Base-by-base conservation (phyloP, 2,797 vertebrate genomes). In the Sebastes glaucus region DNA sequence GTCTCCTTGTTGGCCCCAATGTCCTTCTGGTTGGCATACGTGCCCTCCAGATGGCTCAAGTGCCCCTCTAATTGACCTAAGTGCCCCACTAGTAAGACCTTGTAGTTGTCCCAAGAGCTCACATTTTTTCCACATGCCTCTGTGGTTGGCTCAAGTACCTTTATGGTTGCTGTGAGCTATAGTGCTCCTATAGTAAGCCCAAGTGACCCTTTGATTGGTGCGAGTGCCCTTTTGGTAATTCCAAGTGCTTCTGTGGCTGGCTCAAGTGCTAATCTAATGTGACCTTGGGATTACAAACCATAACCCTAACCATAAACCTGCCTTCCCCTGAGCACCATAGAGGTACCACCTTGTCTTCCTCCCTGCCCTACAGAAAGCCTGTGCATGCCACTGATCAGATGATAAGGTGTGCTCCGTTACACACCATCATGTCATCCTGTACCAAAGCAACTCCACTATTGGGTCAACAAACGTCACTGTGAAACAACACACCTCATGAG, bases 401-500 rank as follows among this genome's bases (percentile, higher is more conserved):
- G 63, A 79, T 57, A 42, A 23, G 25, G 55, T 64, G 60, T 9
- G 9, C 16, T 67, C 57, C 25, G 18, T 28, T 65, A 42, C 52
- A 27, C 14, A 35, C 11, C 27, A 57, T 77, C 49, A 23, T 55
- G 33, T 78, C 57, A 55, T 53, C 71, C 7, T 56, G 60, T 38
- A 46, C 27, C 56, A 23, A 64, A 63, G 57, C n/a, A 61, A 22
- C 35, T 57, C 59, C 16, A 35, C 23, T 57, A 16, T 55, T 64
- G n/a, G 27, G 33, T 65, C 75, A 74, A 71, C 71, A 78, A 52
- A 84, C 6, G 6, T 60, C 63, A 64, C 30, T 4, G 2, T 23
- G 66, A 65, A 74, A 74, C 69, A 16, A 33, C 65, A 71, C 33
- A 65, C 23, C 81, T 70, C 55, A 70, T 65, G 46, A 75, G 53